Percentiles rank a stretch among this genome's conserved stretches.
Conservation (phyloP, 2,888 invertebrate species). For the Drosophila antonietae region DNA sequence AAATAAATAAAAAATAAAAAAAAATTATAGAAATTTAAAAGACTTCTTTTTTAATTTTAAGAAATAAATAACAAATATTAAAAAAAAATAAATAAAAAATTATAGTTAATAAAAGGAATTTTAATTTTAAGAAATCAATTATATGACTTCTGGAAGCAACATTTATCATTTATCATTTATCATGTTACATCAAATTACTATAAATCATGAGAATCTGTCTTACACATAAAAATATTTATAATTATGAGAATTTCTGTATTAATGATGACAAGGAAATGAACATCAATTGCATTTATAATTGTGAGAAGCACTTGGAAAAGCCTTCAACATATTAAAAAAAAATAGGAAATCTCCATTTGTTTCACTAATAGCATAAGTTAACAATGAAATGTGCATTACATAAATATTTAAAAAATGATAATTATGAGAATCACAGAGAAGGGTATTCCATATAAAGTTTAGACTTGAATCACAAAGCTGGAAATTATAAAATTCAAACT, state of each 20-base stretch:
- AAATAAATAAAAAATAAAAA: no score
- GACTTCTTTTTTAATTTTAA: no score
- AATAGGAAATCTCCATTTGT: background rate
- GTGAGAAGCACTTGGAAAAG: slow-evolving; percentile 1
- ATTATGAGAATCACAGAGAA: slow-evolving; percentile 1
- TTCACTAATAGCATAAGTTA: background rate
- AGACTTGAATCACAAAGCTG: no score
- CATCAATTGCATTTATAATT: background rate
- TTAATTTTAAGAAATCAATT: no score
- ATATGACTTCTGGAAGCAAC: no score
- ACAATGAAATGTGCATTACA: background rate
- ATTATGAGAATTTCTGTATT: background rate
- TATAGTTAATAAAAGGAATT: no score
- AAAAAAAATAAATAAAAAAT: no score
- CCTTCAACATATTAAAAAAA: background rate
- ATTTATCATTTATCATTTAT: no score
- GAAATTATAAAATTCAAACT: background rate
- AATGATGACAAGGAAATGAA: background rate
- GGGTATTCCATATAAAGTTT: background rate
- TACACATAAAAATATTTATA: background rate
- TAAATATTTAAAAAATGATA: background rate
- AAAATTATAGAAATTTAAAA: no score
- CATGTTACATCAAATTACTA: background rate
- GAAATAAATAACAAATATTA: no score
- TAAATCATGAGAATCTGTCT: background rate